Evolutionary conservation across 2,888 invertebrate genomes (phyloP).

Genomic region (Sturmia bella): DNA sequence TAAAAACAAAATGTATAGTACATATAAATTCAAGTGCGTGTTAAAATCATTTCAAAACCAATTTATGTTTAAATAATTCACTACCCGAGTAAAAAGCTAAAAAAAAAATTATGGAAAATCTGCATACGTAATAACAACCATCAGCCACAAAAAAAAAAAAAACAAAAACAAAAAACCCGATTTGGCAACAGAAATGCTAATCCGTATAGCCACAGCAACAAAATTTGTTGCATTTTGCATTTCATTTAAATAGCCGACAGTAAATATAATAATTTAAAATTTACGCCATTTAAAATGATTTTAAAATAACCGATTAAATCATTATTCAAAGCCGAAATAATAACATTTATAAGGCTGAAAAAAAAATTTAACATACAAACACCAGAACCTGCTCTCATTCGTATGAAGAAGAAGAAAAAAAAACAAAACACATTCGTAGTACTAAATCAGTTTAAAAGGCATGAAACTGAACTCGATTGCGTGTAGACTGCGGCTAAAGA

Average conservation of each 20-base stretch:
- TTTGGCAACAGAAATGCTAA: constrained; percentile 49
- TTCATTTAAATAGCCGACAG: constrained; percentile 62
- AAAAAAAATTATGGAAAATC: constrained; percentile 30
- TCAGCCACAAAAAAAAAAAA: background rate
- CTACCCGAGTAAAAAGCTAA: background rate
- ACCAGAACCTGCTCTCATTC: background rate
- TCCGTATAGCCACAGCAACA: constrained; percentile 13
- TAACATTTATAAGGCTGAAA: constrained; percentile 34
- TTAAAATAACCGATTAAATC: constrained; percentile 64
- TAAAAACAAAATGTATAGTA: background rate
- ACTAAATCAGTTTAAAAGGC: constrained; percentile 37
- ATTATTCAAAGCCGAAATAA: constrained; percentile 52
- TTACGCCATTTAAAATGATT: constrained; percentile 65
- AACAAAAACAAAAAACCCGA: constrained; percentile 13
- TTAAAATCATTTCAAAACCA: constrained; percentile 45
- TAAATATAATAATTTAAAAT: constrained; percentile 74
- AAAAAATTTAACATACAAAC: background rate
- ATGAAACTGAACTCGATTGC: constrained; percentile 63
- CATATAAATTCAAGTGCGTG: constrained; percentile 58
- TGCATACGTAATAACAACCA: constrained; percentile 61
- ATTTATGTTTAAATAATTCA: constrained; percentile 39
- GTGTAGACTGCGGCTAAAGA: constrained; percentile 65
- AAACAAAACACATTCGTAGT: constrained; percentile 7
- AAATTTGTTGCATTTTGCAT: constrained; percentile 41
- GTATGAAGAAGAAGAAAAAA: too few relatives aligned